These are phyloP conservation scores for Lasioglossum villosulum DNA, from an alignment of 2,888 invertebrate genomes.

Conservation along the genomic window DNA sequence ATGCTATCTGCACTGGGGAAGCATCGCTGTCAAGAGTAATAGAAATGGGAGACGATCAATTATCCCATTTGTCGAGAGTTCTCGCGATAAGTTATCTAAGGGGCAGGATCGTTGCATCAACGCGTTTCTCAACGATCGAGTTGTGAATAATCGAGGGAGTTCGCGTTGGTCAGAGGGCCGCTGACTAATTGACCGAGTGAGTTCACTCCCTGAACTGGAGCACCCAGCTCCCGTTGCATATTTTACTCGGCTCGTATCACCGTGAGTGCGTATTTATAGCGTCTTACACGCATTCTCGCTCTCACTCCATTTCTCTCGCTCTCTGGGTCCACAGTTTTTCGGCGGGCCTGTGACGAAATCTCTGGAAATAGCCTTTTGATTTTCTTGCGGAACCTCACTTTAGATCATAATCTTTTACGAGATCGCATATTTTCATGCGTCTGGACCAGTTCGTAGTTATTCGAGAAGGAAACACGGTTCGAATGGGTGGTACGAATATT, in stretches of 20 bases:
- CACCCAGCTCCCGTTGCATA: constrained; percentile 42
- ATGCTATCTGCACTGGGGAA: background rate
- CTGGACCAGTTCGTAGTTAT: background rate
- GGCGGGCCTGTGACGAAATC: constrained; percentile 56
- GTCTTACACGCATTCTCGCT: constrained; percentile 28
- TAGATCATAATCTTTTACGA: background rate
- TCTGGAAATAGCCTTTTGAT: constrained; percentile 56
- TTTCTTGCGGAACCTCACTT: background rate
- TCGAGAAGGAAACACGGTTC: background rate
- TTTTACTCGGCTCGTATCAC: constrained; percentile 30
- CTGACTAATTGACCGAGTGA: constrained; percentile 59
- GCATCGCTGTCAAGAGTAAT: background rate
- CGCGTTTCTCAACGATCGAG: background rate
- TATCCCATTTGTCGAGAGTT: constrained; percentile 9
- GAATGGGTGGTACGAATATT: background rate
- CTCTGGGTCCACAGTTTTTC: constrained; percentile 10
- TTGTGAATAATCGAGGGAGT: constrained; percentile 8
- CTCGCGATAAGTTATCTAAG: constrained; percentile 20
- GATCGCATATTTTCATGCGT: background rate
- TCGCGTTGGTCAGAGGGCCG: constrained; percentile 3
- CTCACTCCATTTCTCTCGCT: constrained; percentile 4
- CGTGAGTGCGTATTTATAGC: constrained; percentile 70
- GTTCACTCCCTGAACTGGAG: constrained; percentile 52
- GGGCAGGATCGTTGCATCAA: background rate
- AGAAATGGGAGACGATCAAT: constrained; percentile 7